phyloP scores from a whole-genome alignment of 2,888 invertebrate genomes.

The Cephalotes varians region DNA sequence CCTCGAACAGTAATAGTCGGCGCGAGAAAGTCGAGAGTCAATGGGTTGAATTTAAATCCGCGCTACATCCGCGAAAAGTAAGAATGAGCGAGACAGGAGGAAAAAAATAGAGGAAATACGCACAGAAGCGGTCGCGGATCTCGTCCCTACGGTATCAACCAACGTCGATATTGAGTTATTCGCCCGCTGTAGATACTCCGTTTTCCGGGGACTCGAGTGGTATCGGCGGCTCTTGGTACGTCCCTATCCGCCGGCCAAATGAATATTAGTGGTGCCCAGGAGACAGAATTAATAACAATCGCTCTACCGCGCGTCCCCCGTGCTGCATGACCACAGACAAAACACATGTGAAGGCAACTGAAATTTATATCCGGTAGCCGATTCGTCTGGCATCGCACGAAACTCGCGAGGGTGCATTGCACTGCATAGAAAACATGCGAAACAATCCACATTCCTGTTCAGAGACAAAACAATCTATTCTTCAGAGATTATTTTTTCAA shows the following conservation, averaged over 20 bases:
- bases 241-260: constrained; percentile 79
- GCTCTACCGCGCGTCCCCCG: constrained; percentile 62
- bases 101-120: constrained; percentile 68
- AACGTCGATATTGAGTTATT: constrained; percentile 84
- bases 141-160: constrained; percentile 73
- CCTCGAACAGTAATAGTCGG: background rate
- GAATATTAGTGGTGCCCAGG: constrained; percentile 84
- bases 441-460: background rate
- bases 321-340: constrained; percentile 68
- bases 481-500: background rate
- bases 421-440: background rate
- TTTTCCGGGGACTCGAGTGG: constrained; percentile 69
- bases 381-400: constrained; percentile 62
- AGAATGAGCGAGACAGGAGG: constrained; percentile 43
- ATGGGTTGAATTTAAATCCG: constrained; percentile 45
- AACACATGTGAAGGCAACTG: constrained; percentile 66
- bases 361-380: constrained; percentile 70
- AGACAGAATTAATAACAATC: constrained; percentile 84
- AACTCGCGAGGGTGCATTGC: constrained; percentile 51
- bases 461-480: background rate
- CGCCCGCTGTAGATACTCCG: constrained; percentile 75
- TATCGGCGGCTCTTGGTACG: constrained; percentile 65
- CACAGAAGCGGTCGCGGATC: constrained; percentile 66
- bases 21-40: background rate
- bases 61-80: constrained; percentile 35